These are phyloP conservation scores for Thunnus maccoyii DNA, from an alignment of 2,113 vertebrate genomes.

Conservation along the genomic window DNA sequence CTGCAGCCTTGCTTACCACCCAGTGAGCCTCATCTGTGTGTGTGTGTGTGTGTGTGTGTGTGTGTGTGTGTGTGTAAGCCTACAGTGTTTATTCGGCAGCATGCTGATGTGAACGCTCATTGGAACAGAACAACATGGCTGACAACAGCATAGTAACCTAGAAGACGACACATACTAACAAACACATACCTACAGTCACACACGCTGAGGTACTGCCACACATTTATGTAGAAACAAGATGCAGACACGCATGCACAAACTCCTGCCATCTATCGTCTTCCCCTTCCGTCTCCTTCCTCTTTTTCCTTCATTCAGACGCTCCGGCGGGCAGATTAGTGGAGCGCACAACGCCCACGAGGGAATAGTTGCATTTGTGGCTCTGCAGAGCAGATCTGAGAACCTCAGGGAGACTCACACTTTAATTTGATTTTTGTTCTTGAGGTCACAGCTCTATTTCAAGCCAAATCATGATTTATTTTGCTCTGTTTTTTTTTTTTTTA, in stretches of 20 bases:
- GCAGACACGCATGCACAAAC: constrained; percentile 4
- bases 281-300: constrained; percentile 6
- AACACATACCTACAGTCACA: neutral
- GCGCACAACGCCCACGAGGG: constrained; percentile 46
- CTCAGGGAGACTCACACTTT: constrained; percentile 42
- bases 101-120: constrained; percentile 40
- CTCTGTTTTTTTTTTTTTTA: neutral
- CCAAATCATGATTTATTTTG: neutral
- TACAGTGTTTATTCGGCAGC: constrained; percentile 42
- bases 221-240: neutral
- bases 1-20: constrained; percentile 19
- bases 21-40: constrained; percentile 26
- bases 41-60: neutral
- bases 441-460: constrained; percentile 44
- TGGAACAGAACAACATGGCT: constrained; percentile 22
- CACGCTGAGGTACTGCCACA: neutral
- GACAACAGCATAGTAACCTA: constrained; percentile 23
- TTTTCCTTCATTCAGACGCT: constrained; percentile 45
- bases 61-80: constrained; percentile 4
- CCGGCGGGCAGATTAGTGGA: constrained; percentile 67
- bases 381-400: constrained; percentile 43
- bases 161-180: neutral
- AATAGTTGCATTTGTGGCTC: constrained; percentile 67
- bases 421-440: constrained; percentile 59
- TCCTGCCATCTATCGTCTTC: constrained; percentile 25